These are phyloP conservation scores for Cynodonichthys magdalenae DNA, from an alignment of 2,797 vertebrate species.

Conservation along the genomic window DNA sequence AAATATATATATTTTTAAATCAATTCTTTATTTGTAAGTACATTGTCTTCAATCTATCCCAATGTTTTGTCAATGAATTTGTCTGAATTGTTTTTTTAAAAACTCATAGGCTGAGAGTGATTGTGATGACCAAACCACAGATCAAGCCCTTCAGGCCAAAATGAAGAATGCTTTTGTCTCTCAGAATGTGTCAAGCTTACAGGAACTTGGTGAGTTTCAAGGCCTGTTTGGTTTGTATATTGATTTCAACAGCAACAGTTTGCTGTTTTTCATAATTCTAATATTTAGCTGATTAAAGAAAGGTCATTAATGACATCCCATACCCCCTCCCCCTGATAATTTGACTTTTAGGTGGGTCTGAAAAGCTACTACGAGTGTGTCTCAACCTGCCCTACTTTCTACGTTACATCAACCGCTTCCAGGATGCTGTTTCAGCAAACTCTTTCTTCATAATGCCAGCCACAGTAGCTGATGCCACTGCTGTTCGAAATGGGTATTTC, in stretches of 20 bases:
- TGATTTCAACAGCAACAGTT: neutral
- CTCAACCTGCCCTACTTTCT: slow-evolving; percentile 98
- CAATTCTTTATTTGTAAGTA: neutral
- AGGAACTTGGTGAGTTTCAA: slow-evolving; percentile 90
- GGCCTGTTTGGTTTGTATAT: neutral
- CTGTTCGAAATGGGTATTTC: slow-evolving; percentile 94
- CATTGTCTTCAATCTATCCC: neutral
- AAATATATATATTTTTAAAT: neutral
- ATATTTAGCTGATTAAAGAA: neutral
- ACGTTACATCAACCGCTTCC: slow-evolving; percentile 98
- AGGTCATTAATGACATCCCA: neutral
- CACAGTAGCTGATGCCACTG: slow-evolving; percentile 96
- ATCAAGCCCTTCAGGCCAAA: slow-evolving; percentile 91
- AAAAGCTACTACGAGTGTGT: slow-evolving; percentile 96
- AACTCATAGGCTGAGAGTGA: slow-evolving; percentile 88
- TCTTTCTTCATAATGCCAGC: slow-evolving; percentile 99
- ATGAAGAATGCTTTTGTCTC: slow-evolving; percentile 97
- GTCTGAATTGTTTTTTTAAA: neutral
- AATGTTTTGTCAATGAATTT: neutral
- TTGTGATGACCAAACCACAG: slow-evolving; percentile 88
- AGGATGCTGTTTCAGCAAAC: slow-evolving; percentile 96
- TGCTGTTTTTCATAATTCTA: neutral
- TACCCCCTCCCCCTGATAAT: neutral
- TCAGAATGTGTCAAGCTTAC: slow-evolving; percentile 98
- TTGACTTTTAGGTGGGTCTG: slow-evolving; percentile 88